These are phyloP conservation scores for Aleadryas rufinucha DNA, from an alignment of 2,113 vertebrate genomes.

Conservation along the genomic window DNA sequence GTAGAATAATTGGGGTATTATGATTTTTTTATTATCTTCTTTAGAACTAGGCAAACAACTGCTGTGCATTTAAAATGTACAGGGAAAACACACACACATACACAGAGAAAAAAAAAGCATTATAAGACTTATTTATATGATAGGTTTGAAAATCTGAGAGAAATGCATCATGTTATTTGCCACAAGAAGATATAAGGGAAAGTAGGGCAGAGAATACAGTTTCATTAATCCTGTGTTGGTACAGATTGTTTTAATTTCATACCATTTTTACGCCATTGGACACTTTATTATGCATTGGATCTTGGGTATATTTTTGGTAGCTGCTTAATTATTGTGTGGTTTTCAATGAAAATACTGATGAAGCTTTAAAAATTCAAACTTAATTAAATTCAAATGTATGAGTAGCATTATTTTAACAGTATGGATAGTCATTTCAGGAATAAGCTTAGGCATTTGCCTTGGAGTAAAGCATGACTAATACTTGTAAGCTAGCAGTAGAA, in stretches of 20 bases:
- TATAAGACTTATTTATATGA: neutral
- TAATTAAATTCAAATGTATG: neutral
- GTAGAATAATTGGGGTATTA: neutral
- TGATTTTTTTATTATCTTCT: neutral
- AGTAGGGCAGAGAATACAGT: neutral
- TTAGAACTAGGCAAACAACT: neutral
- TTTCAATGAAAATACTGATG: neutral
- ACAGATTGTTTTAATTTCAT: neutral
- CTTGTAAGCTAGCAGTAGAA: neutral
- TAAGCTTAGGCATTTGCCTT: neutral
- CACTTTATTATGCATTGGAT: neutral
- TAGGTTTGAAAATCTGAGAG: neutral
- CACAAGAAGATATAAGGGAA: neutral
- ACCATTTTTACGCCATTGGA: fast-evolving
- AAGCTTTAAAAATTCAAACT: neutral
- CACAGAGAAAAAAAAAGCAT: neutral
- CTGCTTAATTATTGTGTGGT: neutral
- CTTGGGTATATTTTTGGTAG: neutral
- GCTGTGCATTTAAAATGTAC: neutral
- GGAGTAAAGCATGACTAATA: neutral
- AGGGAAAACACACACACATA: neutral
- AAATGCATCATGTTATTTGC: neutral
- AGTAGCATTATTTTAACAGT: neutral
- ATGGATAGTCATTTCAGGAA: neutral
- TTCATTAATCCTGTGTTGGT: neutral